Evolutionary conservation across 2,113 vertebrate species (phyloP), one percentile per base, ranked within the genome.

Genomic region (Zosterops pallidus): DNA sequence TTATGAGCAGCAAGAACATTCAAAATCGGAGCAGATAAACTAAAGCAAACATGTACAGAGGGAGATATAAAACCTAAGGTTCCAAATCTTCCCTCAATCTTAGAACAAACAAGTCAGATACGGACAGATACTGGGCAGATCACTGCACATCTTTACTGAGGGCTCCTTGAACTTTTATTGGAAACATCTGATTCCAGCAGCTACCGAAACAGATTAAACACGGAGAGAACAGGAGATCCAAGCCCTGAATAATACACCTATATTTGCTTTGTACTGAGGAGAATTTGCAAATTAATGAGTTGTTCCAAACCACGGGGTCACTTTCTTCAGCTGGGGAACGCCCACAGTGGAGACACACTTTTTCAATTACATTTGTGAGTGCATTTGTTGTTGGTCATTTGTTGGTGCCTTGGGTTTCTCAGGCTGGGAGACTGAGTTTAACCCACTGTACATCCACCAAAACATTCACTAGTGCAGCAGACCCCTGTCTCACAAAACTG

Each of bases 301-400:
- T 92, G 21, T 83, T 93, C 74, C 92, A 88, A 83, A 60, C 79
- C 59, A 55, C 68, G 56, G 82, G 96, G 83, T 97, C 64, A n/a
- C 89, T 97, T 95, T 76, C 86, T 94, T 87, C 81, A 89, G 70
- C 87, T 97, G 89, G 86, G 96, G 94, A 82, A 93, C 83, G 91
- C 92, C 92, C 83, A 50, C 85, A 9, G 3, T 55, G 91, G 90
- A 93, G 91, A 69, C 63, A 83, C 35, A 53, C 62, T 92, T 86
- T 75, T 91, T 41, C 90, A 95, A 50, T 89, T 94, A 50, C 52
- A 21, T 90, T 87, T 96, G 86, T 85, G 92, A 82, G 70, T 91
- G 49, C 86, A 74, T 10, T 50, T 24, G 4, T 5, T 29, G 14
- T 1, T 24, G 59, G 41, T 9, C 23, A 6, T 70, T 29, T 21